A percentile compares a stretch with the other conserved stretches of the same genome.
Conservation (phyloP, 1,140 invertebrate genomes). For the Aphidius ervi region DNA sequence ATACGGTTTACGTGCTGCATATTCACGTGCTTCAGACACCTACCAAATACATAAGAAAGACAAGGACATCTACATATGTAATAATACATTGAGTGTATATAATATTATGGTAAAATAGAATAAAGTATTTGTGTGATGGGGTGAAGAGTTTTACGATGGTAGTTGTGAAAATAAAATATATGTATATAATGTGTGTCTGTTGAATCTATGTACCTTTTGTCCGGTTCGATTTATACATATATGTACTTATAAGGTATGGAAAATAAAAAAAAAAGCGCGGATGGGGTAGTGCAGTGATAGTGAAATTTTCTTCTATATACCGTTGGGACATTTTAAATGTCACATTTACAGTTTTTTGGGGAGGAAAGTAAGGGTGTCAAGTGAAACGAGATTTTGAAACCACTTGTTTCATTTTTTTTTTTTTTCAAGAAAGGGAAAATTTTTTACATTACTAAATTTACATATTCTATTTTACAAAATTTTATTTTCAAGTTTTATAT, state of each 20-base stretch:
- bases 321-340: no score
- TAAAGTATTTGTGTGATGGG: no score
- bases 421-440: not conserved
- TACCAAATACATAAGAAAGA: not conserved
- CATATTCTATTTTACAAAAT: conserved; percentile 16
- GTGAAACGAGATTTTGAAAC: conserved; percentile 15
- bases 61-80: no score
- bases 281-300: not conserved
- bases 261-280: not conserved
- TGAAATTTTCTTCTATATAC: no score
- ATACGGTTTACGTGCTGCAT: conserved; percentile 31
- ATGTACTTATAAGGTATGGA: not conserved
- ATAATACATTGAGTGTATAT: no score
- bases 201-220: conserved; percentile 17
- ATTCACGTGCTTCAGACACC: conserved; percentile 3
- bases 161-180: no score
- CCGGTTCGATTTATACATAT: conserved; percentile 18
- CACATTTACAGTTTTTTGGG: not conserved
- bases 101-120: no score
- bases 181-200: not conserved
- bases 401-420: conserved; percentile 5
- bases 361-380: conserved; percentile 1
- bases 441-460: conserved; percentile 9
- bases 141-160: no score
- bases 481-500: not conserved